These are phyloP conservation scores for Choristoneura fumiferana DNA, from an alignment of 1,140 invertebrate genomes.

Conservation along the genomic window DNA sequence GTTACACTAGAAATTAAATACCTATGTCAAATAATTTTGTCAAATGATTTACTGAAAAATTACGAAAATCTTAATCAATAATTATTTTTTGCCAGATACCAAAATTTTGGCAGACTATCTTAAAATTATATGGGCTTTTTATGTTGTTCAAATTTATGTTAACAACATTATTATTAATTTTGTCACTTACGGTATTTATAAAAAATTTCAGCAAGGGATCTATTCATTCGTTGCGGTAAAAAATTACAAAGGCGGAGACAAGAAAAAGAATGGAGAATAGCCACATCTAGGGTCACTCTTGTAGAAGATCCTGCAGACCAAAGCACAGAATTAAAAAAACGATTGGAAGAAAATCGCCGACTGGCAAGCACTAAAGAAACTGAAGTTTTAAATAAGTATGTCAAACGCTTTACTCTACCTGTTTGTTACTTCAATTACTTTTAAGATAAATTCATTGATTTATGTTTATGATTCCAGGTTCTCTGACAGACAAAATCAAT, in stretches of 20 bases:
- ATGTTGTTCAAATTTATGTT: no score
- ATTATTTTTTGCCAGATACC: no score
- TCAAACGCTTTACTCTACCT: neutral
- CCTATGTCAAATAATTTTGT: no score
- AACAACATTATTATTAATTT: neutral
- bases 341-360: conserved; percentile 50
- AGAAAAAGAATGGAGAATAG: conserved; percentile 70
- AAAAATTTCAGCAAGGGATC: conserved; percentile 53
- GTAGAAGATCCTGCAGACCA: conserved; percentile 55
- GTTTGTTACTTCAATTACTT: no score
- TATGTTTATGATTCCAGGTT: conserved; percentile 40
- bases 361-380: conserved; percentile 49
- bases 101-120: no score
- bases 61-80: no score
- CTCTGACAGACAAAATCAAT: conserved; percentile 62
- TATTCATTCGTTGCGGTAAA: conserved; percentile 68
- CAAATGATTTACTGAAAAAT: no score
- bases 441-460: no score
- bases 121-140: no score
- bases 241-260: conserved; percentile 69
- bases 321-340: conserved; percentile 43
- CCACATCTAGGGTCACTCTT: conserved; percentile 48
- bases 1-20: no score
- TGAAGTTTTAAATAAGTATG: conserved; percentile 50
- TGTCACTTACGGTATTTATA: neutral